Evolutionary conservation across 2,113 vertebrate species (phyloP).

Genomic region (Poeciliopsis occidentalis): DNA sequence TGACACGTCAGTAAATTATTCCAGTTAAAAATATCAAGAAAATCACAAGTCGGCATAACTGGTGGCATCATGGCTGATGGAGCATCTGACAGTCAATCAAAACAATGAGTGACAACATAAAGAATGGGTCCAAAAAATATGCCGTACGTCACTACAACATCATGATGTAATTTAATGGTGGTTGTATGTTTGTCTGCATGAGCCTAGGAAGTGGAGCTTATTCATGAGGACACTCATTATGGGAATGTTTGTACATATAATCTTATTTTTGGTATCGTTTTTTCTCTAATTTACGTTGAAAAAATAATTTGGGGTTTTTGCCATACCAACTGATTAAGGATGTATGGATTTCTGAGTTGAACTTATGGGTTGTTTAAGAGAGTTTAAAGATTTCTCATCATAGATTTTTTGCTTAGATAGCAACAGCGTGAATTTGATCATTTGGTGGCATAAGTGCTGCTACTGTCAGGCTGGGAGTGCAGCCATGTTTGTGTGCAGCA

Average conservation of each 20-base stretch:
- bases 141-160: background rate
- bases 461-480: slow-evolving; percentile 33
- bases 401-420: background rate
- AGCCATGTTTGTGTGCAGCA: slow-evolving; percentile 38
- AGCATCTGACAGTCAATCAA: background rate
- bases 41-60: background rate
- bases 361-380: background rate
- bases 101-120: background rate
- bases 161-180: background rate
- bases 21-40: background rate
- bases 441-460: slow-evolving; percentile 12
- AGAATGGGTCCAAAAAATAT: too few relatives aligned
- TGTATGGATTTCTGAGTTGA: background rate
- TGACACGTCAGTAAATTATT: too few relatives aligned
- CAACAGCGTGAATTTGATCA: background rate
- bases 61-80: background rate
- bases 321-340: background rate
- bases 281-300: background rate
- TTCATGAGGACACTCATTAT: background rate
- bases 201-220: background rate
- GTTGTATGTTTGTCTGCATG: background rate
- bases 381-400: too few relatives aligned
- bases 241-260: background rate
- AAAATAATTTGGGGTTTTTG: background rate
- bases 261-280: background rate